A percentile compares a stretch with the other conserved stretches of the same genome.
phyloP scores from a whole-genome alignment of 2,888 invertebrate species.

The Drosophila fulvimacula region DNA sequence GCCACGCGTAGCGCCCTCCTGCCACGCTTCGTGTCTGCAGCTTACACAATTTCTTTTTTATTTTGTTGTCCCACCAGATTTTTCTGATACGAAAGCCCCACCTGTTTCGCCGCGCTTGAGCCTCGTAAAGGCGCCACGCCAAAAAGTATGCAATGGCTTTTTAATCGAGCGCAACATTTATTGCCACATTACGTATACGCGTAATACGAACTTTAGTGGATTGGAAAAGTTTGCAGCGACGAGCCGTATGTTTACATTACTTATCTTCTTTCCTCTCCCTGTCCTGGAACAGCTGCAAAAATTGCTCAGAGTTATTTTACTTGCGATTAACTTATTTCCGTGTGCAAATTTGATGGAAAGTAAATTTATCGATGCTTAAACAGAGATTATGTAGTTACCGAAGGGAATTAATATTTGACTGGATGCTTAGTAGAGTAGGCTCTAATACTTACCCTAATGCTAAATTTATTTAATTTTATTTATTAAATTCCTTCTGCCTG shows the following conservation, averaged over 20 bases:
- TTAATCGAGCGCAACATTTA: conserved; percentile 71
- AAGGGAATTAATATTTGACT: neutral
- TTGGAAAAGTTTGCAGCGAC: conserved; percentile 37
- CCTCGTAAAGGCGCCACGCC: conserved; percentile 35
- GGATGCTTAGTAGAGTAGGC: neutral
- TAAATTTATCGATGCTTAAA: conserved; percentile 21
- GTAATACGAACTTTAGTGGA: conserved; percentile 38
- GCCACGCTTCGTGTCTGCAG: conserved; percentile 34
- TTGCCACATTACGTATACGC: conserved; percentile 66
- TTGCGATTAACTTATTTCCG: conserved; percentile 60
- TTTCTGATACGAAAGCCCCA: conserved; percentile 17
- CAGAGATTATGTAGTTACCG: conserved; percentile 22
- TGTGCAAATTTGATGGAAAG: conserved; percentile 25
- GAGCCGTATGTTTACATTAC: conserved; percentile 50
- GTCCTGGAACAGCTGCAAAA: conserved; percentile 20
- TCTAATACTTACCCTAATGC: neutral
- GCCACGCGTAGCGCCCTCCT: neutral
- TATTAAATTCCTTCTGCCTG: too few species aligned
- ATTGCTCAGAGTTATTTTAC: conserved; percentile 56
- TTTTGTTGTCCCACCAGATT: conserved; percentile 58
- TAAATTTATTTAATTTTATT: neutral
- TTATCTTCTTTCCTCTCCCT: neutral
- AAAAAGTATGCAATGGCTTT: conserved; percentile 56
- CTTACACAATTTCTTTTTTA: conserved; percentile 47
- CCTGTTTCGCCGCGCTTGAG: neutral